Conservation (phyloP, 2,797 vertebrate genomes). For the Pempheris klunzingeri region DNA sequence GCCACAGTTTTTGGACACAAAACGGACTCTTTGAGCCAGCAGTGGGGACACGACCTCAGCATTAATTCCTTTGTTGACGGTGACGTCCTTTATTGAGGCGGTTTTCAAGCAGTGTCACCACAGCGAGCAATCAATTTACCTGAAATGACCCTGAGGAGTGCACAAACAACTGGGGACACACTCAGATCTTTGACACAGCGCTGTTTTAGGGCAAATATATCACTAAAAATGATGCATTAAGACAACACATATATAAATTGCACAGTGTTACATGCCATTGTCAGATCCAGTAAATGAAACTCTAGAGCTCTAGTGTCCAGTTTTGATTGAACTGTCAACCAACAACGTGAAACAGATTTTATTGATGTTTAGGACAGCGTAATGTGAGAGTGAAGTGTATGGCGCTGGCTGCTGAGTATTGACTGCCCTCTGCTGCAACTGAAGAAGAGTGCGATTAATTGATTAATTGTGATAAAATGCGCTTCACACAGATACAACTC, state of each 20-base stretch:
- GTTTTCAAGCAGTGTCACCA: slow-evolving; percentile 54
- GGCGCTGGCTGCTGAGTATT: not conserved
- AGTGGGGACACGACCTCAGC: slow-evolving; percentile 57
- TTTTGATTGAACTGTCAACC: slow-evolving; percentile 6
- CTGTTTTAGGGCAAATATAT: not conserved
- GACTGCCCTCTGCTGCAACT: slow-evolving; percentile 28
- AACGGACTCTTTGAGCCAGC: slow-evolving; percentile 56
- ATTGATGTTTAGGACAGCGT: not conserved
- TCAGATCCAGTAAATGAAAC: not conserved
- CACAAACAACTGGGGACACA: slow-evolving; percentile 56
- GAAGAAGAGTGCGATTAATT: not conserved
- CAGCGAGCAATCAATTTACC: slow-evolving; percentile 64
- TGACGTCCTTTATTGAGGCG: slow-evolving; percentile 61
- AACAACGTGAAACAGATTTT: not conserved
- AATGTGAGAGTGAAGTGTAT: not conserved
- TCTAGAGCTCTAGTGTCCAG: not conserved
- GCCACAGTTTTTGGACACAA: slow-evolving; percentile 46
- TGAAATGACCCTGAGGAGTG: slow-evolving; percentile 68
- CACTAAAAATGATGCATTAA: not conserved
- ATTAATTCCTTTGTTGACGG: slow-evolving; percentile 66
- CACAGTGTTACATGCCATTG: not conserved
- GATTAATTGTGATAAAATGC: not conserved
- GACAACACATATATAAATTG: not conserved
- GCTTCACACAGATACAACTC: not conserved
- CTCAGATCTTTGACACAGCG: slow-evolving; percentile 11